Base-by-base conservation (phyloP, 2,113 vertebrate genomes). In the Plecturocebus donacophilus region DNA sequence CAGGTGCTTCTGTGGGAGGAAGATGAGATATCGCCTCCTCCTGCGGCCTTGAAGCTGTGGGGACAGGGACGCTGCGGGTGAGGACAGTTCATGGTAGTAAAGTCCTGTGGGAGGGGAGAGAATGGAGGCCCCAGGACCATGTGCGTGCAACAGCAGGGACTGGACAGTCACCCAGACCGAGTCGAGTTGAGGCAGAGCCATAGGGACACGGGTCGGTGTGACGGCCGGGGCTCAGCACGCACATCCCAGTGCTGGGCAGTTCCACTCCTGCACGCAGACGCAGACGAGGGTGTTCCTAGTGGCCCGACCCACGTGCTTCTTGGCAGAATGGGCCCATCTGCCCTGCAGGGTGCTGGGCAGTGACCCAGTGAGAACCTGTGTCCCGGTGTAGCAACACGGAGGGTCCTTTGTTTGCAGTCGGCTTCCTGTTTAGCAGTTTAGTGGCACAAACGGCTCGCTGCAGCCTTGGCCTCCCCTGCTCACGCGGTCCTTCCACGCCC, bases 361-460 rank as follows among this genome's bases (percentile, higher is more conserved):
- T 32, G 25, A 20, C 5, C 0, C 13, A 35, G 3, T 5, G 2
- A 38, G 56, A 58, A 4, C 27, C 12, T 6, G 8, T 25, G 2
- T 64, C 61, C 61, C 2, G 4, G 6, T 3, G 12, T 3, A 27
- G 20, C 73, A 2, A 2, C 40, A 32, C 8, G 12, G 30, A 58
- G 8, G 19, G 32, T 3, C 47, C 56, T 90, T 25, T 73, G 70
- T 35, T 32, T 58, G 42, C 56, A 58, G 3, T 58, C 40, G 6
- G 40, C 13, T 7, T 79, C 42, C 40, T 38, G 21, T 40, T 73
- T 23, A 73, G 38, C 5, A 30, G 27, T 64, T 64, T 27, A 30
- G 61, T 30, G 27, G 61, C 27, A 64, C 61, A 64, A 3, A 6
- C 61, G 21, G 56, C 56, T 58, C 56, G 13, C 61, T 30, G 61